Conservation (phyloP, 2,888 invertebrate genomes). For the Rambutsinella grinnellia region DNA sequence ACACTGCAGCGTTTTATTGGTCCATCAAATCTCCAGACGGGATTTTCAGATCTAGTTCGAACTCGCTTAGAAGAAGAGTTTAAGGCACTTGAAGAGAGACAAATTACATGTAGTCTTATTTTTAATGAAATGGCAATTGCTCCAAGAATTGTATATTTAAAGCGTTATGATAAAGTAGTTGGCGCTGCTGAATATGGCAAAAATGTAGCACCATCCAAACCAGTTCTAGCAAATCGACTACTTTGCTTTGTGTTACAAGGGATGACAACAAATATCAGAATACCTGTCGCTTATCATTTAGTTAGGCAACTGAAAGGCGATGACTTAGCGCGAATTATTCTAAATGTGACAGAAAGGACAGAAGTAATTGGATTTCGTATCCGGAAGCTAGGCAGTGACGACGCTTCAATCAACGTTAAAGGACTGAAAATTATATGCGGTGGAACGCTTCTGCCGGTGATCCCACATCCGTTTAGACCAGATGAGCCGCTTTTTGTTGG, state of each 20-base stretch:
- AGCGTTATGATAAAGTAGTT: neutral
- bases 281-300: slow-evolving; percentile 46
- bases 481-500: slow-evolving; percentile 32
- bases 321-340: slow-evolving; percentile 12
- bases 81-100: no score
- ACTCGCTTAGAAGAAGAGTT: no score
- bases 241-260: slow-evolving; percentile 48
- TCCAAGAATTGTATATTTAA: slow-evolving; percentile 1
- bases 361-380: slow-evolving; percentile 47
- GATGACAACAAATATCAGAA: slow-evolving; percentile 15
- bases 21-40: no score
- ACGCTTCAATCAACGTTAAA: slow-evolving; percentile 35
- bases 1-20: no score
- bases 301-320: slow-evolving; percentile 24
- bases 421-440: slow-evolving; percentile 32
- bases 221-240: neutral
- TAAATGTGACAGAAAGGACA: slow-evolving; percentile 17
- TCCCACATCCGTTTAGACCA: slow-evolving; percentile 16
- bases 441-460: slow-evolving; percentile 5
- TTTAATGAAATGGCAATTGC: slow-evolving; percentile 9
- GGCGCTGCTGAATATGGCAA: neutral
- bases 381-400: slow-evolving; percentile 41
- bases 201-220: neutral
- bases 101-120: neutral
- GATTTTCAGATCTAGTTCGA: no score